Percentiles rank a stretch among this genome's conserved stretches.
These are phyloP conservation scores for Macrocentrus cingulum DNA, from an alignment of 1,140 invertebrate genomes.

Conservation along the genomic window DNA sequence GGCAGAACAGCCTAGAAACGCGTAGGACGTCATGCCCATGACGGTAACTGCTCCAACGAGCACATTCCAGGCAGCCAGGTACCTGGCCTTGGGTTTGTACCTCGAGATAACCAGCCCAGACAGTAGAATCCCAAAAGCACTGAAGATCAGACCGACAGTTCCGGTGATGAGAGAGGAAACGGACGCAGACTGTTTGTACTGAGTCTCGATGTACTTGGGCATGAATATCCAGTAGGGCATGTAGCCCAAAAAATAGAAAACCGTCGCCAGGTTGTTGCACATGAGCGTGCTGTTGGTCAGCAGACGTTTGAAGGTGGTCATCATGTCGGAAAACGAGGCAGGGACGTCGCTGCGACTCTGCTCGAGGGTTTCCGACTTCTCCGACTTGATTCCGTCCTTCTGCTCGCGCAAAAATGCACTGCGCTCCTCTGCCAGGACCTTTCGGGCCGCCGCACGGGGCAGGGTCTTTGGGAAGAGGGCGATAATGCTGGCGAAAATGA, in stretches of 20 bases:
- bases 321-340: conserved; percentile 63
- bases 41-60: conserved; percentile 68
- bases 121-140: conserved; percentile 70
- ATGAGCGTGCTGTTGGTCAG: conserved; percentile 68
- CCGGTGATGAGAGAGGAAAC: conserved; percentile 71
- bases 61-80: conserved; percentile 74
- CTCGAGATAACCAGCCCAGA: conserved; percentile 71
- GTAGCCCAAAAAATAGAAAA: conserved; percentile 73
- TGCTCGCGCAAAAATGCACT: conserved; percentile 42
- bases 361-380: background rate
- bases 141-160: conserved; percentile 70
- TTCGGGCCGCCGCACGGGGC: conserved; percentile 63
- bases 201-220: conserved; percentile 76
- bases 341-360: conserved; percentile 48
- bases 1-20: conserved; percentile 70
- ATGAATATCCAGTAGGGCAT: conserved; percentile 77
- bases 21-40: conserved; percentile 67
- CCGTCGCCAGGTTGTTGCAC: conserved; percentile 68
- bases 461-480: conserved; percentile 69
- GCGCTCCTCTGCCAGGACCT: conserved; percentile 53
- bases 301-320: conserved; percentile 65
- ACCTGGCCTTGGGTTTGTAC: conserved; percentile 69
- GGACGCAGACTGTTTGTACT: conserved; percentile 73
- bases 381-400: background rate
- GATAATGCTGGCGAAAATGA: conserved; percentile 66